These are phyloP conservation scores for Hydropotes inermis DNA, from an alignment of 2,113 vertebrate genomes.

Conservation along the genomic window DNA sequence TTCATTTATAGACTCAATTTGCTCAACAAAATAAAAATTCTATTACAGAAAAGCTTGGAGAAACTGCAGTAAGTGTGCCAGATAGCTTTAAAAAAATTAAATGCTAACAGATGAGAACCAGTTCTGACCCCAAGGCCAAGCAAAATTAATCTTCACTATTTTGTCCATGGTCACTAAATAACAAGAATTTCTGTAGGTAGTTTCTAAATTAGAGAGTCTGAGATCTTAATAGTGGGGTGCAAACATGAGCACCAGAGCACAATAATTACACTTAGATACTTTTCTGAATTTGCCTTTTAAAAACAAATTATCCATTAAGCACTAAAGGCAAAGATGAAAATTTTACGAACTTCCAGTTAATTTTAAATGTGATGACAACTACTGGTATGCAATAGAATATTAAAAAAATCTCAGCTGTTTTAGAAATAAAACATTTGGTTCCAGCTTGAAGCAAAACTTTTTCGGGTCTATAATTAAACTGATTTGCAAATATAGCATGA, in stretches of 20 bases:
- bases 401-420: conserved; percentile 41
- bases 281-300: conserved; percentile 45
- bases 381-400: background rate
- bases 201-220: conserved; percentile 7
- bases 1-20: background rate
- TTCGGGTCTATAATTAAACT: background rate
- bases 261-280: background rate
- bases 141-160: conserved; percentile 14
- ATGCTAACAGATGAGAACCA: conserved; percentile 46
- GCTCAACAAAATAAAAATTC: background rate
- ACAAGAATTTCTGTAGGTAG: background rate
- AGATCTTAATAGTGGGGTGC: background rate
- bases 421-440: conserved; percentile 52
- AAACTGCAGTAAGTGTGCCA: background rate
- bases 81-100: conserved; percentile 31
- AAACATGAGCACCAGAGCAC: background rate
- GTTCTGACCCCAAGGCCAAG: conserved; percentile 20
- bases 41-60: background rate
- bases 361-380: conserved; percentile 48
- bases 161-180: conserved; percentile 29
- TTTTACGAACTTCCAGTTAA: conserved; percentile 49
- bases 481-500: background rate
- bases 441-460: conserved; percentile 20
- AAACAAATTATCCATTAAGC: conserved; percentile 53
- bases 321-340: conserved; percentile 44